These are phyloP conservation scores for Eclectus roratus DNA, from an alignment of 2,113 vertebrate species.

Conservation along the genomic window DNA sequence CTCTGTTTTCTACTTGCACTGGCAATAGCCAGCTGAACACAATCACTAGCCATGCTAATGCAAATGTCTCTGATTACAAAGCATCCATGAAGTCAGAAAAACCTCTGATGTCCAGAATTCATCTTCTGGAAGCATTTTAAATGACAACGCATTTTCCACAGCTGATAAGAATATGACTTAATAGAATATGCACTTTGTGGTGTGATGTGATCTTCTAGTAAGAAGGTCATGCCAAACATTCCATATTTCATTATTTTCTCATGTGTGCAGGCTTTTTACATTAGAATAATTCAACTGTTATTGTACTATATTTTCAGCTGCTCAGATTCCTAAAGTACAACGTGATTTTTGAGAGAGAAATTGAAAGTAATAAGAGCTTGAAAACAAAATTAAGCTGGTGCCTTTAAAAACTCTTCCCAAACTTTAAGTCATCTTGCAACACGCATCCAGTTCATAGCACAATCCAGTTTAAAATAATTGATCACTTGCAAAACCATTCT, in stretches of 20 bases:
- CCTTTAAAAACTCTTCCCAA: background rate
- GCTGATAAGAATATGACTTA: conserved; percentile 21
- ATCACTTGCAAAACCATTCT: background rate
- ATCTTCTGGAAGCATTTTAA: background rate
- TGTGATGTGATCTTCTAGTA: background rate
- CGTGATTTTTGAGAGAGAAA: background rate
- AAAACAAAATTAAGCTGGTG: background rate
- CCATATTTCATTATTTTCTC: background rate
- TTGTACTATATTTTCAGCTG: background rate
- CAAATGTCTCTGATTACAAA: background rate
- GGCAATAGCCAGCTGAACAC: background rate
- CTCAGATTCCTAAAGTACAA: background rate
- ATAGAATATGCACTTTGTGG: background rate
- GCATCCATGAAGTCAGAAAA: background rate
- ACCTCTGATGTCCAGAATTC: background rate
- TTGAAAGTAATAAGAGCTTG: background rate
- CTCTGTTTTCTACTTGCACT: background rate
- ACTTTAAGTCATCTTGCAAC: background rate
- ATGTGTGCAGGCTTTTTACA: background rate
- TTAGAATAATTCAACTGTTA: background rate
- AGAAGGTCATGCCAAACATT: background rate
- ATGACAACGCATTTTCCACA: background rate
- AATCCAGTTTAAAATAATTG: background rate
- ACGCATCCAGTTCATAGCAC: fast-evolving
- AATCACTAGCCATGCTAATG: background rate